A percentile compares a stretch with the other conserved stretches of the same genome.
phyloP scores from a whole-genome alignment of 2,888 invertebrate species.

The Aphodius granarius region DNA sequence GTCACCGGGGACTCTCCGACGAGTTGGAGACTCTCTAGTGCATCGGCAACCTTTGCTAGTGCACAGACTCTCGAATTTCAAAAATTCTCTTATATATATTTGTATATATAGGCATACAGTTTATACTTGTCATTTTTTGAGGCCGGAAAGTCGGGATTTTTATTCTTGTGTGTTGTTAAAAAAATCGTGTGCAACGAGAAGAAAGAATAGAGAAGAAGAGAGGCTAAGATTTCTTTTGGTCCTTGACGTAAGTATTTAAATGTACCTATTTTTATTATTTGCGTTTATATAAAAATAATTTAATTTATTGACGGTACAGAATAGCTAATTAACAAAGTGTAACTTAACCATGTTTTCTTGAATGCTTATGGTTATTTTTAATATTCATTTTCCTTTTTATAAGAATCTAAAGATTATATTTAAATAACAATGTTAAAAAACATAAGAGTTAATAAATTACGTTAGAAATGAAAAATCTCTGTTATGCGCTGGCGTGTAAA shows the following conservation, averaged over 20 bases:
- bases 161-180: neutral
- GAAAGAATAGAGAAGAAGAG: neutral
- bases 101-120: neutral
- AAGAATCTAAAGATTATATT: too few species aligned
- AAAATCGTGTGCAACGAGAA: neutral
- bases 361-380: too few species aligned
- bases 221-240: too few species aligned
- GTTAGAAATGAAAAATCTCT: too few species aligned
- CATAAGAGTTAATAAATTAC: too few species aligned
- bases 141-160: neutral
- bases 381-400: too few species aligned
- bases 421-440: too few species aligned
- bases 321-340: too few species aligned
- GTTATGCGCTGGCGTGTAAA: neutral
- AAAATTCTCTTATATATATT: neutral
- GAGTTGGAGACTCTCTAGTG: neutral
- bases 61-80: neutral
- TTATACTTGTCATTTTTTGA: neutral
- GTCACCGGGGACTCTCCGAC: neutral
- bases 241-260: neutral
- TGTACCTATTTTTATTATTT: neutral
- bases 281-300: too few species aligned
- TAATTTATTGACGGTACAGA: too few species aligned
- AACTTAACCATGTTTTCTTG: too few species aligned
- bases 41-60: neutral